Conservation (phyloP, 2,113 vertebrate genomes). For the Sclerurus mexicanus region DNA sequence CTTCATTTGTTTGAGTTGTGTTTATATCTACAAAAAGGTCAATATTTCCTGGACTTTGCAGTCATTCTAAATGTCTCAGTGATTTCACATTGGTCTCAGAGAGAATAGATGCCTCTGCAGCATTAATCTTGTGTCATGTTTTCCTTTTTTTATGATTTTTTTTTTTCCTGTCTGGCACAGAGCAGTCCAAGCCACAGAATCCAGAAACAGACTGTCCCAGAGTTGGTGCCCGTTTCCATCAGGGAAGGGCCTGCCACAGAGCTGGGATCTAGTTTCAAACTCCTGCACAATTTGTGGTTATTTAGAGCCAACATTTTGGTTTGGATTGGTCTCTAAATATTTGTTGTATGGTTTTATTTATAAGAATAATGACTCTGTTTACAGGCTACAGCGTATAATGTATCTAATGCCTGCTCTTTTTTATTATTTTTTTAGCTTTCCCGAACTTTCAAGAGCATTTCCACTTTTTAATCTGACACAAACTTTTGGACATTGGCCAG, state of each 20-base stretch:
- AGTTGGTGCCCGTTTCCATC: neutral
- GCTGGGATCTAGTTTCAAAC: constrained; percentile 26
- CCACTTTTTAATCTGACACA: constrained; percentile 38
- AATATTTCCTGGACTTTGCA: neutral
- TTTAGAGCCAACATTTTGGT: constrained; percentile 24
- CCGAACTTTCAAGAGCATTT: constrained; percentile 16
- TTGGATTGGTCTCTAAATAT: constrained; percentile 19
- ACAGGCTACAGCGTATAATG: neutral
- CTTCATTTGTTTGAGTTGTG: neutral
- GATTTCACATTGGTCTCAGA: neutral
- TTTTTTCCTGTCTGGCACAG: neutral
- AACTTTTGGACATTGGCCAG: constrained; percentile 21
- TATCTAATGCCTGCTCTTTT: neutral
- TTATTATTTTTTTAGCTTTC: constrained; percentile 5
- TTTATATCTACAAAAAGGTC: neutral
- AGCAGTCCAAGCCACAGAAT: neutral
- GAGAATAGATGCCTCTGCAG: neutral
- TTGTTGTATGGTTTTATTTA: constrained; percentile 46
- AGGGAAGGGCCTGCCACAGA: neutral
- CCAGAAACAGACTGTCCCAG: constrained; percentile 7
- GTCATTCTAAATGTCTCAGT: rapidly evolving
- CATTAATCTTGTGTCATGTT: neutral
- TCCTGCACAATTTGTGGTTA: constrained; percentile 17
- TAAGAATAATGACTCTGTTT: constrained; percentile 40
- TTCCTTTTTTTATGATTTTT: neutral